A percentile compares a stretch with the other conserved stretches of the same genome.
Conservation (phyloP, 2,888 invertebrate genomes). For the Xanthorhoe designata region DNA sequence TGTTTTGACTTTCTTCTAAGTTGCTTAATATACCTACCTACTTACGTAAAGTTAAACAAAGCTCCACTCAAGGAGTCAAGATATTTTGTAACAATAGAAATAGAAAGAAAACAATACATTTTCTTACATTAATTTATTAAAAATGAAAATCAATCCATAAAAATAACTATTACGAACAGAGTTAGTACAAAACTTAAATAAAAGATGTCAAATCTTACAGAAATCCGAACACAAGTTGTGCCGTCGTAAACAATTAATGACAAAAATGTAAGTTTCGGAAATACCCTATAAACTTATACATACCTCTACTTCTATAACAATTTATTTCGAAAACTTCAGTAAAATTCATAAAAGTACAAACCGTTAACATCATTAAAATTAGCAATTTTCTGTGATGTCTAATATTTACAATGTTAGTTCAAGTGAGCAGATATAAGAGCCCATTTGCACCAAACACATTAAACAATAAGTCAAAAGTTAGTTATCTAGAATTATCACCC, state of each 20-base stretch:
- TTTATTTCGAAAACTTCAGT: constrained; percentile 70
- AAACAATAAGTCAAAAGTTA: not conserved
- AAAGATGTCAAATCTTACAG: constrained; percentile 72
- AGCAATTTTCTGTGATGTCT: constrained; percentile 69
- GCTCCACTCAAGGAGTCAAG: too few species aligned
- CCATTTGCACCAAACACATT: constrained; percentile 18
- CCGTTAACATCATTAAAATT: constrained; percentile 52
- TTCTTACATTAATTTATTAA: constrained; percentile 75
- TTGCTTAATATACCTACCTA: too few species aligned
- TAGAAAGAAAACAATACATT: constrained; percentile 40
- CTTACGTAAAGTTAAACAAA: too few species aligned
- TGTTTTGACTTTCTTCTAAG: too few species aligned
- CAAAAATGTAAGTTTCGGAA: constrained; percentile 56
- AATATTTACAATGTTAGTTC: constrained; percentile 68
- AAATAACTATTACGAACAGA: constrained; percentile 72
- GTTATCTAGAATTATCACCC: not conserved
- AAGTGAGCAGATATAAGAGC: constrained; percentile 47
- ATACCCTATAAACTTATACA: constrained; percentile 62
- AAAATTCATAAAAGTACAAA: constrained; percentile 67
- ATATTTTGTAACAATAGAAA: not conserved
- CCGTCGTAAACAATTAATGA: constrained; percentile 49
- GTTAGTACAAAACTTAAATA: constrained; percentile 66
- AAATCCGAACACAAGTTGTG: constrained; percentile 64
- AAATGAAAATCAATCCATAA: constrained; percentile 81
- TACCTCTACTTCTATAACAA: constrained; percentile 64